Conservation (phyloP, 2,888 invertebrate species). For the Belgica antarctica region DNA sequence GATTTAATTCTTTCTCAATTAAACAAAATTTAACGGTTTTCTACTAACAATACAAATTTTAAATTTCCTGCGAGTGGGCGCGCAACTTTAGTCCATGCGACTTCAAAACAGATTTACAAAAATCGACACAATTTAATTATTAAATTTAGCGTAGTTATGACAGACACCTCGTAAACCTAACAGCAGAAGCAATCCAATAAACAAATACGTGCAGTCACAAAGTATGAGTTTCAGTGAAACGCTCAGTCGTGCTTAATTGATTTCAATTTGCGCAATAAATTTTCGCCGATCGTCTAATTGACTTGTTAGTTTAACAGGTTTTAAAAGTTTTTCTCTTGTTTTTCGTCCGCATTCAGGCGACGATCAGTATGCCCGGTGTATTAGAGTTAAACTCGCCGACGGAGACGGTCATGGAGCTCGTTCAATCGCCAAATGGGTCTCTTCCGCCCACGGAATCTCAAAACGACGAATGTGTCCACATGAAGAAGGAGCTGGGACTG, state of each 20-base stretch:
- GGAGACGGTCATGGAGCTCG: conserved; percentile 36
- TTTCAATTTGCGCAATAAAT: background rate
- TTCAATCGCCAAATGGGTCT: background rate
- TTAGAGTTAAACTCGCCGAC: conserved; percentile 41
- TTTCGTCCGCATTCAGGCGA: background rate
- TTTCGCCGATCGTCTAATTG: background rate
- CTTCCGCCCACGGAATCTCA: conserved; percentile 54
- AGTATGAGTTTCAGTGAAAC: background rate
- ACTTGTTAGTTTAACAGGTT: background rate
- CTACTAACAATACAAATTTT: no score
- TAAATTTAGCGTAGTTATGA: no score
- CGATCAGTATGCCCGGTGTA: conserved; percentile 9
- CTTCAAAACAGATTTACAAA: no score
- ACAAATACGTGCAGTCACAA: background rate
- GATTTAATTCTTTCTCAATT: no score
- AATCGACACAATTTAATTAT: no score
- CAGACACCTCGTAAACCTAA: background rate
- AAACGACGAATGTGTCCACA: conserved; percentile 57
- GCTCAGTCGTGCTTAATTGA: background rate
- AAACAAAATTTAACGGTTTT: no score
- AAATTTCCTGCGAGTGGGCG: no score
- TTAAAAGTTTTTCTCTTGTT: no score
- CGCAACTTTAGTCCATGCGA: no score
- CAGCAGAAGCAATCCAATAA: background rate
- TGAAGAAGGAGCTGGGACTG: conserved; percentile 86